Evolutionary conservation across 2,113 vertebrate species (phyloP), one percentile per base, ranked within the genome.

Genomic region (Percopsis transmontana): DNA sequence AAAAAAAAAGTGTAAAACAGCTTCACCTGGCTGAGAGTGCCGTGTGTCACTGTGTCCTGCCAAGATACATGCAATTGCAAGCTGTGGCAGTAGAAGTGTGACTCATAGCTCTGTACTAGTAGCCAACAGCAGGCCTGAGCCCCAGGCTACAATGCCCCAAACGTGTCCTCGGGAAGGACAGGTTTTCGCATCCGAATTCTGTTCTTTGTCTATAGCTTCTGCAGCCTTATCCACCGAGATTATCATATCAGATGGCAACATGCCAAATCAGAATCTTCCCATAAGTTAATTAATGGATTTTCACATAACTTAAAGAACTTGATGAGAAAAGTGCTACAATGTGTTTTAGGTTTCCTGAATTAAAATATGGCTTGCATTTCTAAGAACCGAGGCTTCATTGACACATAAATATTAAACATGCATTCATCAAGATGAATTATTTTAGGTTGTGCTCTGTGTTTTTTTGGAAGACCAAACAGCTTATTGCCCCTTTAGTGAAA

Each of bases 81-180:
- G 74, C 69, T 81, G 81, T 79, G 20, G 59, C 68, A 83, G 56
- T 51, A 55, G 61, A 70, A 70, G 76, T 62, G 78, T 90, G 88
- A 89, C 72, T 91, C 88, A 90, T 84, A 68, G 73, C 70, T 20
- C 48, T 60, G 65, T 69, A 55, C 53, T 48, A 47, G 38, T 71
- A 79, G 71, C 75, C 80, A 70, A 69, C 51, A 58, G 58, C 73
- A 33, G 27, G 27, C 27, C 27, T 33, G 27, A 33, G 27, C 27
- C 27, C 27, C 27, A 33, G 27, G 27, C 27, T 33, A 33, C 27
- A 33, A 33, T 33, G 27, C 27, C 51, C 62, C 53, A 53, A 66
- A 58, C 14, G 38, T 69, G 58, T 66, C 68, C 74, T 65, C 60
- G 1, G 66, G 66, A 78, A 48, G 53, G 69, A 40, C 16, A 69